Percentiles rank a stretch among this genome's conserved stretches.
phyloP scores from a whole-genome alignment of 2,113 vertebrate genomes.

The Ictalurus punctatus region DNA sequence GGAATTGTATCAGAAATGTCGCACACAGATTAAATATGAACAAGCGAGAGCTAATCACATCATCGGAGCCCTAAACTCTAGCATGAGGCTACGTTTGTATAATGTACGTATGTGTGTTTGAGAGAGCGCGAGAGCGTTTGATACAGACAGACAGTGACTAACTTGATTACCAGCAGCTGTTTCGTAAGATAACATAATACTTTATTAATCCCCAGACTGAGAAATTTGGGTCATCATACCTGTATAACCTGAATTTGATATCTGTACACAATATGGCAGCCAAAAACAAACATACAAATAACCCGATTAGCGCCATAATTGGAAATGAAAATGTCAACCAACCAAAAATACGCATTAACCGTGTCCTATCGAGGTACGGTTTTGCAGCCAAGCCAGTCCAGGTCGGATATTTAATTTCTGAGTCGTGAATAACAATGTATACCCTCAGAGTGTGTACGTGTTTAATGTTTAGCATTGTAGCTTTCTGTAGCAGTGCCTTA shows the following conservation, averaged over 20 bases:
- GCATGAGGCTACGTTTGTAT: not conserved
- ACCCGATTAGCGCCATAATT: not conserved
- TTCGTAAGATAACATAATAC: not conserved
- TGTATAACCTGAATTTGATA: not conserved
- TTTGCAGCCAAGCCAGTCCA: not conserved
- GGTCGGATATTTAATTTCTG: not conserved
- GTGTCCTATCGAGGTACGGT: not conserved
- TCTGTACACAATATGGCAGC: not conserved
- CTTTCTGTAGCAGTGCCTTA: not conserved
- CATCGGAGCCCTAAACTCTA: not conserved
- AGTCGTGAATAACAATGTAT: not conserved
- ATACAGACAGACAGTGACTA: slow-evolving; percentile 33
- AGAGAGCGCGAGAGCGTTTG: not conserved
- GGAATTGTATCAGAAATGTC: not conserved
- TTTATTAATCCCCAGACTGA: too few relatives aligned
- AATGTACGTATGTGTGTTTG: not conserved
- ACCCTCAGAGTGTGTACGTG: not conserved
- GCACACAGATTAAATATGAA: not conserved
- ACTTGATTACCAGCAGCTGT: slow-evolving; percentile 43
- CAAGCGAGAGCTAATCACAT: not conserved
- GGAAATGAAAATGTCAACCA: not conserved
- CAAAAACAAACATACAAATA: not conserved
- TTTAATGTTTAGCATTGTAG: not conserved
- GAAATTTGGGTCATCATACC: slow-evolving; percentile 7
- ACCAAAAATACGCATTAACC: not conserved